phyloP scores from a whole-genome alignment of 2,888 invertebrate genomes.

The Thereva unica region DNA sequence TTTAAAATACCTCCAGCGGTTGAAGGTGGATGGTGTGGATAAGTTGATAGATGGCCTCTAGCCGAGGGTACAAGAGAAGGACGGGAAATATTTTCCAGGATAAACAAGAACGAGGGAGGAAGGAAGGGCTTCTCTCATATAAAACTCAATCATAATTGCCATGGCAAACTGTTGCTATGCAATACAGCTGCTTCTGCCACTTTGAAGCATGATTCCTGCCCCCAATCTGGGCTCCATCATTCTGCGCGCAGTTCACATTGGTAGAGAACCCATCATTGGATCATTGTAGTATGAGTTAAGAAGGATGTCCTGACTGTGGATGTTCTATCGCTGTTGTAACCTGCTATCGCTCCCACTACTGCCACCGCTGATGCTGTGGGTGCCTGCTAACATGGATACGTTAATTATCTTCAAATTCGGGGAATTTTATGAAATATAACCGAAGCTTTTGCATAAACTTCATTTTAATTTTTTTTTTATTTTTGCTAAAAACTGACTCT shows the following conservation, averaged over 20 bases:
- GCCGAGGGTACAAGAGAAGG: neutral
- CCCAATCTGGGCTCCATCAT: conserved; percentile 5
- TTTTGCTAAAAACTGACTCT: too few relatives aligned
- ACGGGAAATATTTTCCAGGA: conserved; percentile 16
- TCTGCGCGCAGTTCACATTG: conserved; percentile 24
- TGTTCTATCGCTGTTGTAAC: conserved; percentile 1
- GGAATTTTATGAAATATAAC: conserved; percentile 21
- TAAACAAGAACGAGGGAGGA: conserved; percentile 30
- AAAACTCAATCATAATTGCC: conserved; percentile 46
- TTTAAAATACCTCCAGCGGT: too few relatives aligned
- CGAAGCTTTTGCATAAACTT: conserved; percentile 18
- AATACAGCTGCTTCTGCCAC: conserved; percentile 28
- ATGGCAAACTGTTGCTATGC: conserved; percentile 46
- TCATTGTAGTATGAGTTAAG: conserved; percentile 11
- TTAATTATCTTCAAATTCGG: conserved; percentile 28
- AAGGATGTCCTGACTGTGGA: conserved; percentile 11
- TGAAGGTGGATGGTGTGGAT: too few relatives aligned
- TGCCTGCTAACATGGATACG: conserved; percentile 28
- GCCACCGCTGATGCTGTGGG: neutral
- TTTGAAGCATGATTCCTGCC: conserved; percentile 15
- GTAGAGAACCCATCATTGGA: conserved; percentile 20
- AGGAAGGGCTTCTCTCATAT: conserved; percentile 42
- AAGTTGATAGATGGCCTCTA: too few relatives aligned
- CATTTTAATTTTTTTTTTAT: neutral
- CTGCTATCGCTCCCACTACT: too few relatives aligned